phyloP scores from a whole-genome alignment of 2,113 vertebrate species.

The Benitochromis conjunctus region DNA sequence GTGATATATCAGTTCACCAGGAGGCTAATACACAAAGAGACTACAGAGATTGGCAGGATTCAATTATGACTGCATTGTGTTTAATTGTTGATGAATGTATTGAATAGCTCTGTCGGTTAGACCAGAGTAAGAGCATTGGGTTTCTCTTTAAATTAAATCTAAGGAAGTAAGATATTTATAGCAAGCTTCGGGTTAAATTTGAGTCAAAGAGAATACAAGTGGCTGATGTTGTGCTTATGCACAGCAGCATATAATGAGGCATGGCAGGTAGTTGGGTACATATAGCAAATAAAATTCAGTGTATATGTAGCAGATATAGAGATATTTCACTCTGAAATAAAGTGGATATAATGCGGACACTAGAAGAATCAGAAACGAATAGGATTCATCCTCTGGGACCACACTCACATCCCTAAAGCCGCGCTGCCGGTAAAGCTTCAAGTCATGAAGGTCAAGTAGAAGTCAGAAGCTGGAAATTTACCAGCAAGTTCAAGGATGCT shows the following conservation, averaged over 20 bases:
- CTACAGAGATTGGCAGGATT: constrained; percentile 9
- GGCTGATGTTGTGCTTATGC: not conserved
- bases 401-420: not conserved
- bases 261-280: not conserved
- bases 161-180: not conserved
- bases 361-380: not conserved
- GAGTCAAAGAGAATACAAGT: not conserved
- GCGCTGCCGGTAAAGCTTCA: not conserved
- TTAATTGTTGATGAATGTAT: not conserved
- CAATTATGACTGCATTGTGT: not conserved
- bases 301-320: not conserved
- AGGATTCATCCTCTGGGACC: not conserved
- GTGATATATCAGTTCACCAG: not conserved
- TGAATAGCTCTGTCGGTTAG: not conserved
- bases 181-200: not conserved
- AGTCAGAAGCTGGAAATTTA: not conserved
- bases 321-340: not conserved
- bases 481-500: not conserved
- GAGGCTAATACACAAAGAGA: not conserved
- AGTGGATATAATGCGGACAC: not conserved
- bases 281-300: not conserved
- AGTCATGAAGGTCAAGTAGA: not conserved
- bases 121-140: not conserved
- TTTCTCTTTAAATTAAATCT: not conserved
- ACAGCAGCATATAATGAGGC: not conserved